Evolutionary conservation across 2,113 vertebrate genomes (phyloP), one percentile per base, ranked within the genome.

Genomic region (Cygnus buccinator): DNA sequence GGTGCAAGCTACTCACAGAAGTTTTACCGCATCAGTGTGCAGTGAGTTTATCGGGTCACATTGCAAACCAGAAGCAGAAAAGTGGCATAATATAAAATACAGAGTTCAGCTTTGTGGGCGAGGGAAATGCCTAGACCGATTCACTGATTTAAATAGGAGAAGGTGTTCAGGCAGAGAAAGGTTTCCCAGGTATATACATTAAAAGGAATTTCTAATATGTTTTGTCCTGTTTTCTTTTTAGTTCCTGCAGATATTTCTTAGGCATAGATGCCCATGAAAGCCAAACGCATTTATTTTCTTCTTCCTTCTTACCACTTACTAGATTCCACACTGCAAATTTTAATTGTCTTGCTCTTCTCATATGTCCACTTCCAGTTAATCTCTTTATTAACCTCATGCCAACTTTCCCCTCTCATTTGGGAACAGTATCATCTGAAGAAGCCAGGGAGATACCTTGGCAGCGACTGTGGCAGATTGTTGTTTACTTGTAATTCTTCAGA

Each of bases 31-130:
- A 71, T 70, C 39, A 62, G 57, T 6, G 13, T 93, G 84, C 58
- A 35, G 54, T 0, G 3, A 84, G 66, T 93, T 92, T 94, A 91
- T 81, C 70, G 43, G 92, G 78, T 90, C 81, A 94, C 43, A 28
- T 4, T 77, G 78, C 50, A 80, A 73, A 85, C 17, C 50, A 95
- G 76, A 62, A 71, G 82, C 25, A 94, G 86, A 79, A 91, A 96
- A 86, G 85, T 67, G 46, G 46, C 65, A 54, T 41, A 41, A 67
- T 55, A 65, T 70, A 85, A 92, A 90, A 61, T 43, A 63, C 19
- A n/a, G 62, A 59, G 37, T 46, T 37, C 17, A 48, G 39, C 35
- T 91, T 37, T 93, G 72, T 55, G 48, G 50, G 57, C 41, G 75
- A 84, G 73, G 33, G 37, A 66, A 90, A 73, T 84, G 75, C 19